Conservation (phyloP, 2,888 invertebrate species). For the Zelleria hepariella region DNA sequence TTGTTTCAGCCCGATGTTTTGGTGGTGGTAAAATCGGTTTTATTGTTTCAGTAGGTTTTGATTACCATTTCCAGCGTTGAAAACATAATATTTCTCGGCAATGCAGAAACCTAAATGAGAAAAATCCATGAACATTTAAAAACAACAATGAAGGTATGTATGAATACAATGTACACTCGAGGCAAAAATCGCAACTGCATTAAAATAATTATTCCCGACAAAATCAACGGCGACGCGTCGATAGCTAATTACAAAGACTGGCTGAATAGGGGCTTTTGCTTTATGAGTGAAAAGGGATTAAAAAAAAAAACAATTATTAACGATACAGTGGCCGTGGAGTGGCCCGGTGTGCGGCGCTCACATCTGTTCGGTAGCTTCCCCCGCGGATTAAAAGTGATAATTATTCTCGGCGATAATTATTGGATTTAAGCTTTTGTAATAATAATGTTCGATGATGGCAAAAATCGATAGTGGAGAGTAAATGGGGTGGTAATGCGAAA, state of each 20-base stretch:
- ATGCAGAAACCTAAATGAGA: neutral
- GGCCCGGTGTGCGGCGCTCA: slow-evolving; percentile 60
- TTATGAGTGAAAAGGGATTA: slow-evolving; percentile 38
- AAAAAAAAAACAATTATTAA: slow-evolving; percentile 61
- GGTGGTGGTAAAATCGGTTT: too few species aligned
- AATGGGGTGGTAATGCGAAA: slow-evolving; percentile 11
- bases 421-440: slow-evolving; percentile 48
- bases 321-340: slow-evolving; percentile 66
- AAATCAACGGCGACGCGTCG: slow-evolving; percentile 49
- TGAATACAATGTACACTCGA: neutral
- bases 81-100: too few species aligned
- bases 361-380: slow-evolving; percentile 55
- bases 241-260: slow-evolving; percentile 64
- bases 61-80: too few species aligned
- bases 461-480: slow-evolving; percentile 12
- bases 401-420: slow-evolving; percentile 67
- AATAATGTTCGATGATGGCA: slow-evolving; percentile 18
- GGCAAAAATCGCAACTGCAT: neutral
- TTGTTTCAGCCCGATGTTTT: too few species aligned
- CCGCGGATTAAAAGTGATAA: slow-evolving; percentile 64
- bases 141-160: neutral
- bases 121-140: neutral
- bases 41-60: too few species aligned
- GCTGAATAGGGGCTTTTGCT: slow-evolving; percentile 56
- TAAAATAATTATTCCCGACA: slow-evolving; percentile 48